Evolutionary conservation across 2,888 invertebrate genomes (phyloP), one percentile per base, ranked within the genome.

Genomic region (Heliconius charithonia): DNA sequence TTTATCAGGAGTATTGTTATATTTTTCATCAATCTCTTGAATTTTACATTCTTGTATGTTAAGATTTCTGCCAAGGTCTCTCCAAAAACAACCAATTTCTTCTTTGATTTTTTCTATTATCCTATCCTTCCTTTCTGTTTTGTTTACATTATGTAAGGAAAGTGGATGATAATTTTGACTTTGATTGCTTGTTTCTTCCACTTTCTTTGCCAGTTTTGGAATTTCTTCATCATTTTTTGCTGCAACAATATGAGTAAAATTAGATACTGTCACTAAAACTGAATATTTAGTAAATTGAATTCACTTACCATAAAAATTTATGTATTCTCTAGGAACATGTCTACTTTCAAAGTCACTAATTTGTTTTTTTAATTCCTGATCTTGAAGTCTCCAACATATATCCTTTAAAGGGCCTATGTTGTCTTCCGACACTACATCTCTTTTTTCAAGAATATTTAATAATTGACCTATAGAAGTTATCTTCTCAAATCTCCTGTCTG

Each of bases 21-120:
- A 83, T 65, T 87, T 86, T 29, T 82, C 80, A 75, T 94, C 90
- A 82, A 94, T 91, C 32, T 91, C 86, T 84, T 93, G 91, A 78
- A 95, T 94, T 3, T 80, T 84, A 81, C 87, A 83, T 87, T 95
- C 94, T 77, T 89, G 86, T 19, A 94, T 87, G 76, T 87, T 88
- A 37, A 95, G 86, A 81, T 89, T 90, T 80, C 95, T 90, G 27
- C 88, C 94, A 12, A 95, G 85, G 66, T 92, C 91, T 63, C 89
- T 87, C 95, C 95, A 95, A 76, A 83, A 87, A 67, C 84, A 87
- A 10, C 94, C 94, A 82, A 94, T 92, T 81, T 91, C 89, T 81
- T 90, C 88, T 75, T 84, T 85, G 3, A 95, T 86, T 63, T 88
- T 91, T 81, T 88, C 82, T 73, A 89, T 85, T 51, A 95, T 92